Base-by-base conservation (phyloP, 2,113 vertebrate species). In the Microcebus ravelobensis region DNA sequence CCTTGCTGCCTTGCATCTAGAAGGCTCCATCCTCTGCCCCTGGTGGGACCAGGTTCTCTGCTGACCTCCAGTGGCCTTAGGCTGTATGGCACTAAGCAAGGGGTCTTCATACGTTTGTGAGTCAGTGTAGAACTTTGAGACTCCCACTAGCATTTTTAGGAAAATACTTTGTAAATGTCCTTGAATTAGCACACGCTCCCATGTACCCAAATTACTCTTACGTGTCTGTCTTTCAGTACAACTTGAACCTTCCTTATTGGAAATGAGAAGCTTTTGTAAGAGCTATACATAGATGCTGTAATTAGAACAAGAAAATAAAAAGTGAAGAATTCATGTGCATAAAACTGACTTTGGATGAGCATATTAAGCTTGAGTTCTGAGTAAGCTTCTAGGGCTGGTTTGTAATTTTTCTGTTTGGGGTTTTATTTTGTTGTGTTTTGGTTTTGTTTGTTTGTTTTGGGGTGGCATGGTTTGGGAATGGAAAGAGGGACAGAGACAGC, bases 11-110 rank as follows among this genome's bases (percentile, higher is more conserved):
- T 94, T 82, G 50, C 45, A 39, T 31, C n/a, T 73, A 52, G 23
- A 20, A 91, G 77, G 34, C 29, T 36, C 48, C 12, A 10, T 52
- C 57, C 76, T 91, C 79, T 94, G 74, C 95, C 94, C 96, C 92
- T 90, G 31, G 50, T 92, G 50, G 87, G 89, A 87, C 63, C 29
- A 74, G 74, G 83, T 87, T 96, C 79, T 97, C 92, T 97, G 79
- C 95, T 97, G 97, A 95, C 97, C 96, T 96, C 97, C 89, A 93
- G 93, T 97, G 96, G 96, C 70, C 42, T 4, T 61, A 74, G 50
- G 52, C 10, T 80, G 29, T 70, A 98, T 93, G 63, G 67, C 87
- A 94, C 18, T 14, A 84, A 93, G 71, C 67, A 31, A 29, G 34
- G 83, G 57, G 13, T 2, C 5, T 45, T 61, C n/a, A 3, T 61